phyloP scores from a whole-genome alignment of 1,140 invertebrate species.

The Dendrolimus kikuchii region DNA sequence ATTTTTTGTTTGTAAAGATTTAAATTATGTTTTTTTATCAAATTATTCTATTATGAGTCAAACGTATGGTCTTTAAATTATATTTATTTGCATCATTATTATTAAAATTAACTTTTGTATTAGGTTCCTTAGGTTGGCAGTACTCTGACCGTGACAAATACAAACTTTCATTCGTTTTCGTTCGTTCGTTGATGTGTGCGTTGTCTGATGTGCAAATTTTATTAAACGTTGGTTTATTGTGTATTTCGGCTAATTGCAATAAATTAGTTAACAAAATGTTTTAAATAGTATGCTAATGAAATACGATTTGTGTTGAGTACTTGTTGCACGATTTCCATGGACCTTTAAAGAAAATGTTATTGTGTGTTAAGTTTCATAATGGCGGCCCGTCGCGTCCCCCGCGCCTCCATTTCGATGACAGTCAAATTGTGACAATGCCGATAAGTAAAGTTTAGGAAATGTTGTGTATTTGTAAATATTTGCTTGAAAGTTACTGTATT shows the following conservation, averaged over 20 bases:
- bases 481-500: slow-evolving; percentile 29
- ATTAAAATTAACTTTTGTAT: background rate
- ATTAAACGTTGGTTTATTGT: slow-evolving; percentile 8
- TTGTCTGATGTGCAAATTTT: slow-evolving; percentile 20
- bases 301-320: background rate
- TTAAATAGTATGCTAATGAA: background rate
- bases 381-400: slow-evolving; percentile 77
- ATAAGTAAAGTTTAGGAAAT: slow-evolving; percentile 64
- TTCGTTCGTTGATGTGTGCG: slow-evolving; percentile 41
- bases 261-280: slow-evolving; percentile 1
- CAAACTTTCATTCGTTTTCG: slow-evolving; percentile 27
- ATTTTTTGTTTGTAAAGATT: too few species aligned
- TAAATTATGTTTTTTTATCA: too few species aligned
- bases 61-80: too few species aligned
- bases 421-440: slow-evolving; percentile 73
- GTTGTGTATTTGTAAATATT: slow-evolving; percentile 60
- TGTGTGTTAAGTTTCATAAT: slow-evolving; percentile 74
- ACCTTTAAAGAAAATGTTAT: slow-evolving; percentile 57
- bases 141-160: slow-evolving; percentile 46
- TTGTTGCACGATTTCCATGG: background rate
- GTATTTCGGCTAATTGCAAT: background rate
- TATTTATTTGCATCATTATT: too few species aligned
- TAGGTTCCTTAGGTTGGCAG: slow-evolving; percentile 33
- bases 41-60: too few species aligned
- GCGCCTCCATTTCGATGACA: slow-evolving; percentile 74